Percentiles rank a stretch among this genome's conserved stretches.
Conservation (phyloP, 1,140 invertebrate genomes). For the Chironomus tepperi region DNA sequence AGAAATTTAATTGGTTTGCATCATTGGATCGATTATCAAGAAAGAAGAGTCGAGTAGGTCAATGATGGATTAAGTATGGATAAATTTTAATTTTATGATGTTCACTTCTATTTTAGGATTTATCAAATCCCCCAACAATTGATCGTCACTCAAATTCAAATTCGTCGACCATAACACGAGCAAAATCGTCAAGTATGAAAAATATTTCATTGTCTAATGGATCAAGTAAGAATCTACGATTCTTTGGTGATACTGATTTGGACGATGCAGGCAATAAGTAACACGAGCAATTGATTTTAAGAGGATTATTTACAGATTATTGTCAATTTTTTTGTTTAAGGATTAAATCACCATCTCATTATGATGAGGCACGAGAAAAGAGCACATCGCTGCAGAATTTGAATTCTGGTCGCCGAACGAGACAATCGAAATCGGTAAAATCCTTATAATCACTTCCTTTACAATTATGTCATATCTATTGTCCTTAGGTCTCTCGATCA, state of each 20-base stretch:
- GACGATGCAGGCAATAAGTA: slow-evolving; percentile 36
- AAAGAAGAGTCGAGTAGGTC: slow-evolving; percentile 40
- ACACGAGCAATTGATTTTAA: too few relatives aligned
- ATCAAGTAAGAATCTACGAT: slow-evolving; percentile 58
- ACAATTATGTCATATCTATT: too few relatives aligned
- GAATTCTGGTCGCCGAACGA: slow-evolving; percentile 27
- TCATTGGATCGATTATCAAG: slow-evolving; percentile 50
- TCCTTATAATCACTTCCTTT: too few relatives aligned
- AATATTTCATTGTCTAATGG: slow-evolving; percentile 32
- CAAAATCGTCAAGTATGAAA: slow-evolving; percentile 4
- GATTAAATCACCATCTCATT: background rate
- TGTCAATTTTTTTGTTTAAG: background rate
- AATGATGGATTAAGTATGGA: background rate
- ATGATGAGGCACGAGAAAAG: slow-evolving; percentile 31
- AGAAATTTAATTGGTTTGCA: slow-evolving; percentile 53
- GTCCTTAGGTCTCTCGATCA: slow-evolving; percentile 34
- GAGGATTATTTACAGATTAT: too few relatives aligned
- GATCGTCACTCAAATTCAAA: background rate
- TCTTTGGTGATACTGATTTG: slow-evolving; percentile 71
- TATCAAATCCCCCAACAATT: background rate
- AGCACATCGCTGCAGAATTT: slow-evolving; percentile 41
- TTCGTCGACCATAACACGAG: background rate
- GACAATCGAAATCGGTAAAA: slow-evolving; percentile 10
- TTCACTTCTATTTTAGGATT: background rate
- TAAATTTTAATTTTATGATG: background rate